A percentile compares a stretch with the other conserved stretches of the same genome.
These are phyloP conservation scores for Calcarius lapponicus DNA, from an alignment of 2,797 vertebrate genomes.

Conservation along the genomic window DNA sequence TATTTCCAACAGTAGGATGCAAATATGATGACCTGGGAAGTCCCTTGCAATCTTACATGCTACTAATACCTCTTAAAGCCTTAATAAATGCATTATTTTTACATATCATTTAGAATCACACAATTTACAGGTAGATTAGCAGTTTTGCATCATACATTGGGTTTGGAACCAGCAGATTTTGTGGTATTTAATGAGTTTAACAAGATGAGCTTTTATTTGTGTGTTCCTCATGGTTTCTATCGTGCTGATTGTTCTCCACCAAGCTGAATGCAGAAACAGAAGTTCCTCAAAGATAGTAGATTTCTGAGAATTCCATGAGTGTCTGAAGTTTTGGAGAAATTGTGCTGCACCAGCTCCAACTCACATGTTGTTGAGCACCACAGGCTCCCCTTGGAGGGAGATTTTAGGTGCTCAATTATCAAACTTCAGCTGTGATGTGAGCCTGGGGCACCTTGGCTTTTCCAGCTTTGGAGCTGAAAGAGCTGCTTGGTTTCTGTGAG, in stretches of 20 bases:
- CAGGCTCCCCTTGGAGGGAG: neutral
- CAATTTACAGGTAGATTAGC: neutral
- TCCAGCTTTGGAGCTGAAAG: neutral
- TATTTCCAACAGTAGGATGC: neutral
- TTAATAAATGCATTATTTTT: slow-evolving; percentile 1
- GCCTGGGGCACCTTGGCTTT: neutral
- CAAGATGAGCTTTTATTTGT: neutral
- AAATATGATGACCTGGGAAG: neutral
- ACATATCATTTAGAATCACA: neutral
- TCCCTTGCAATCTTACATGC: neutral
- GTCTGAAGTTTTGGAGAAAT: neutral
- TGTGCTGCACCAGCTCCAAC: neutral
- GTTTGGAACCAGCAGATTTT: neutral
- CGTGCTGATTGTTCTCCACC: neutral
- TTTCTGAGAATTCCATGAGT: neutral
- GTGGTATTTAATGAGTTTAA: neutral
- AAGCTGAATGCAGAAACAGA: neutral
- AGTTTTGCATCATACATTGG: neutral
- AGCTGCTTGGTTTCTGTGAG: neutral
- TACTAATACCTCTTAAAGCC: neutral
- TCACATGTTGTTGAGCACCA: neutral
- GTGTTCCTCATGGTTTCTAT: neutral
- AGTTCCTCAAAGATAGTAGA: neutral
- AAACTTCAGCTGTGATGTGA: neutral
- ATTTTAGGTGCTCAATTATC: neutral